Evolutionary conservation across 2,113 vertebrate species (phyloP).

Genomic region (Erpornis zantholeuca): DNA sequence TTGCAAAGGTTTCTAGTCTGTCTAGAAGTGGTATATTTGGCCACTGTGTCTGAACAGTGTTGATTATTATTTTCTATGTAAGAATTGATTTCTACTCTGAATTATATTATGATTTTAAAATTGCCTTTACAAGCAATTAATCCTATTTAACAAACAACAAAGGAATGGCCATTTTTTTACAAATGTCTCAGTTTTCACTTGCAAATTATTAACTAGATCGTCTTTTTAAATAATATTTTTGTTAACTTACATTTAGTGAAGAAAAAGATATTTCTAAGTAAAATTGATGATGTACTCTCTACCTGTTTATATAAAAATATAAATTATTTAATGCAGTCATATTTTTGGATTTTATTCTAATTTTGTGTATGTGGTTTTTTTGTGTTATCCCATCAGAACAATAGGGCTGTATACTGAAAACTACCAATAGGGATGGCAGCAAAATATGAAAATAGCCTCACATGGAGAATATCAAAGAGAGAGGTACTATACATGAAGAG

Average conservation of each 20-base stretch:
- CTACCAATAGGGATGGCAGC: neutral
- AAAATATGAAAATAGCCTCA: neutral
- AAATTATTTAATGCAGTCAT: neutral
- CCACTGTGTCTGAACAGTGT: neutral
- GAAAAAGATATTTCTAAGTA: neutral
- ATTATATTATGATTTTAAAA: neutral
- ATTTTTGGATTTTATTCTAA: neutral
- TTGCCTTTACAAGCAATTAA: neutral
- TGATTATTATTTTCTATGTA: neutral
- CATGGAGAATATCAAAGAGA: neutral
- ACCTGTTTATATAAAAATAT: neutral
- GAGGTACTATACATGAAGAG: neutral
- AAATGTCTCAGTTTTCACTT: neutral
- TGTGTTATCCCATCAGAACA: neutral
- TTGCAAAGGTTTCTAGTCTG: neutral
- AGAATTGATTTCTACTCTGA: neutral
- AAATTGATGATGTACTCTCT: neutral
- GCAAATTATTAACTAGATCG: neutral
- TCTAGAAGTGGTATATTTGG: neutral
- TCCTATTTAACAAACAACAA: neutral
- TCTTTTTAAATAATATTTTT: neutral
- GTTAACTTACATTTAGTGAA: neutral
- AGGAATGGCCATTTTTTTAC: neutral
- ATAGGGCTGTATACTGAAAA: neutral
- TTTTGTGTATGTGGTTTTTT: neutral